phyloP scores from a whole-genome alignment of 2,797 vertebrate species.

The Gallirallus australis region DNA sequence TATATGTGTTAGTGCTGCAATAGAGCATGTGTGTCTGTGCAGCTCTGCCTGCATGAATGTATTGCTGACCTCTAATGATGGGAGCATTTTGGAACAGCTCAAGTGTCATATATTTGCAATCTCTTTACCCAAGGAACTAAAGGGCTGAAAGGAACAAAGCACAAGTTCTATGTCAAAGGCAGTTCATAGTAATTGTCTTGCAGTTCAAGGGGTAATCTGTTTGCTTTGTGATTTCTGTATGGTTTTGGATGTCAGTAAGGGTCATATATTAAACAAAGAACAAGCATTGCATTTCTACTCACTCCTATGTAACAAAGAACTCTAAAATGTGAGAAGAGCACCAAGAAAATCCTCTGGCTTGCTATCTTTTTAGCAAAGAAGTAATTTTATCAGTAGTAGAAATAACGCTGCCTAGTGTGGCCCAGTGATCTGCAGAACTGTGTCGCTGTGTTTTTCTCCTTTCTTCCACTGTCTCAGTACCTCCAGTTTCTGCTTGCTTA shows the following conservation, averaged over 20 bases:
- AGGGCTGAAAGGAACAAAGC: not conserved
- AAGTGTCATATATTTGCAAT: not conserved
- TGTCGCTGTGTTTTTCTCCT: not conserved
- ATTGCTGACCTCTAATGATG: not conserved
- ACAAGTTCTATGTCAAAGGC: not conserved
- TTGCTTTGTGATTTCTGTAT: not conserved
- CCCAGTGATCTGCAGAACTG: not conserved
- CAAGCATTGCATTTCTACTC: not conserved
- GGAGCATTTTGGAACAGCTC: not conserved
- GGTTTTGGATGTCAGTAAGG: not conserved
- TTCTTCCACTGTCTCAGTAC: not conserved
- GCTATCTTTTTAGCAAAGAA: not conserved
- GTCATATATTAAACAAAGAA: not conserved
- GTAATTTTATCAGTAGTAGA: not conserved
- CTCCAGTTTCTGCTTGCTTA: not conserved
- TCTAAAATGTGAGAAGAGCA: not conserved
- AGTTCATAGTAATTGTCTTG: not conserved
- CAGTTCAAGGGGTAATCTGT: not conserved
- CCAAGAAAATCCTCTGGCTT: not conserved
- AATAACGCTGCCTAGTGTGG: not conserved
- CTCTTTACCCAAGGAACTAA: not conserved
- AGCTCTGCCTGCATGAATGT: not conserved
- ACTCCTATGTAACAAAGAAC: not conserved
- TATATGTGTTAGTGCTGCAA: not conserved
- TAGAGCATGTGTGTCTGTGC: not conserved